Evolutionary conservation across 2,113 vertebrate genomes (phyloP).

Genomic region (Geococcyx californianus): DNA sequence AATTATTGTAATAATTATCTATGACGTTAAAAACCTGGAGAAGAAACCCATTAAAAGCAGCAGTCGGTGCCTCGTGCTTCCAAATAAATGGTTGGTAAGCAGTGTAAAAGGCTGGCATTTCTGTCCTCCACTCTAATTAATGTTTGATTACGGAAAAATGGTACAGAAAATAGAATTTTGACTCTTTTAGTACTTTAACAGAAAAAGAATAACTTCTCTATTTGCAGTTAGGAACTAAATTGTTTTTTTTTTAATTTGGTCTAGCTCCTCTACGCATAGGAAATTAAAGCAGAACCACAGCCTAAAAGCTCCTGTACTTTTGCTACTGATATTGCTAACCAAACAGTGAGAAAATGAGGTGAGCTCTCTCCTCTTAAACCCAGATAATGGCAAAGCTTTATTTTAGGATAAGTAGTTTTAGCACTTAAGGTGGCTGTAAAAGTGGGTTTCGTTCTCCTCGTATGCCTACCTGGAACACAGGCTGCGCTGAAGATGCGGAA

Average conservation of each 20-base stretch:
- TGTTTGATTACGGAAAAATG: neutral
- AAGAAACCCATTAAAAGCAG: neutral
- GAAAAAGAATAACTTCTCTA: neutral
- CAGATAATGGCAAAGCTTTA: neutral
- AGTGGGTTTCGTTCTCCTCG: neutral
- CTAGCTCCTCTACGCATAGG: neutral
- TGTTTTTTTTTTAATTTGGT: neutral
- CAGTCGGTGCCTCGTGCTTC: neutral
- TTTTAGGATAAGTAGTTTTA: neutral
- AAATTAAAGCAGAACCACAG: neutral
- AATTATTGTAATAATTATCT: neutral
- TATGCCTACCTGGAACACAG: rapidly evolving
- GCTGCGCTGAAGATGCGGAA: neutral
- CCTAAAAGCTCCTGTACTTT: neutral
- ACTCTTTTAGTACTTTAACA: neutral
- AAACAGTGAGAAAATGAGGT: neutral
- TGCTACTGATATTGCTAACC: neutral
- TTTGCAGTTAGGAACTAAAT: neutral
- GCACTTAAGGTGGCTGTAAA: neutral
- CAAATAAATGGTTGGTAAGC: neutral
- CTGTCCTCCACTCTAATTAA: neutral
- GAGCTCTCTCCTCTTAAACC: neutral
- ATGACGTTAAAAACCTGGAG: neutral
- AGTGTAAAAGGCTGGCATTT: neutral
- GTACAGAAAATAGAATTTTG: neutral